These are phyloP conservation scores for Pachypsylla venusta DNA, from an alignment of 1,140 invertebrate species.

Conservation along the genomic window DNA sequence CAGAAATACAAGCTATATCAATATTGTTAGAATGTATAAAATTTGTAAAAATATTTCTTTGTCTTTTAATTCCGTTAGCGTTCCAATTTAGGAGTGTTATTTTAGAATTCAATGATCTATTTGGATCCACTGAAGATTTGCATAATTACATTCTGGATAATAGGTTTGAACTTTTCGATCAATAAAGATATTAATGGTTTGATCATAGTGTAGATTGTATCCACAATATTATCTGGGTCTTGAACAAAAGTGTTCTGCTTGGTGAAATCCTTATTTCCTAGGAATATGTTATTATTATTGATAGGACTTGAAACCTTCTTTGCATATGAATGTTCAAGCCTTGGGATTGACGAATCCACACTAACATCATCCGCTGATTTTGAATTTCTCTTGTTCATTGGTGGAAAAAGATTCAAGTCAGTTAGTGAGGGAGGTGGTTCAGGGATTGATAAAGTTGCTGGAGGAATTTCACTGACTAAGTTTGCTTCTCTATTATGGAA, in stretches of 20 bases:
- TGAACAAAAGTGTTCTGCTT: no score
- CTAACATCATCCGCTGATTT: background rate
- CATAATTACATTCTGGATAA: background rate
- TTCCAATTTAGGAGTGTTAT: background rate
- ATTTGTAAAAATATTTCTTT: background rate
- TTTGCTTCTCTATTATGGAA: background rate
- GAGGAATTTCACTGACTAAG: background rate
- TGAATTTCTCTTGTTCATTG: background rate
- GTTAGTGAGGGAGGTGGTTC: background rate
- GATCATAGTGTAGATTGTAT: background rate
- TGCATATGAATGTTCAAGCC: background rate
- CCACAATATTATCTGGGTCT: background rate
- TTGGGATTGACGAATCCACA: no score
- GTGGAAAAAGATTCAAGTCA: background rate
- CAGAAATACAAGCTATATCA: background rate
- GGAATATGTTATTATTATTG: background rate
- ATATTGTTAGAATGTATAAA: background rate
- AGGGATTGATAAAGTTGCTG: no score
- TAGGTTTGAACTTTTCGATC: background rate
- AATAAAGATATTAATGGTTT: background rate
- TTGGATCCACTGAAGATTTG: background rate
- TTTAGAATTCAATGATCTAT: background rate
- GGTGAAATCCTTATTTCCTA: no score
- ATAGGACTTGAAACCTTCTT: background rate
- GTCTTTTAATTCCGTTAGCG: background rate